Evolutionary conservation across 2,797 vertebrate species (phyloP).

Genomic region (Remorina albescens): DNA sequence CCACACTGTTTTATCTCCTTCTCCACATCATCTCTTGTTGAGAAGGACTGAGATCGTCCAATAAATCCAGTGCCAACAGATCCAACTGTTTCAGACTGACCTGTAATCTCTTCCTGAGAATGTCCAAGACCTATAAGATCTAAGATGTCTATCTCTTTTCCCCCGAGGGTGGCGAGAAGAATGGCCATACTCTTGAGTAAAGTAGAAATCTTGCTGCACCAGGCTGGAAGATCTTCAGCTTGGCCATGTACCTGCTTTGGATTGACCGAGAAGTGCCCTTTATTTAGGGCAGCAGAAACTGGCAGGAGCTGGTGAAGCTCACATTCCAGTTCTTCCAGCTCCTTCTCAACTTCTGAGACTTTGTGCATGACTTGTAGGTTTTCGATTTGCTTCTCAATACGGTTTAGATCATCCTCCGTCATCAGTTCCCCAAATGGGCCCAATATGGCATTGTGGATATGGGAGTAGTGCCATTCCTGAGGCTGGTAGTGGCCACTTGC

Average conservation of each 20-base stretch:
- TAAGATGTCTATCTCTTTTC: conserved; percentile 86
- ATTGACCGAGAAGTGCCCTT: conserved; percentile 88
- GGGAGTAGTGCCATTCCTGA: conserved; percentile 91
- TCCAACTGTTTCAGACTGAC: conserved; percentile 50
- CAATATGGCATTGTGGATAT: conserved; percentile 88
- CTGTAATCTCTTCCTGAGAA: conserved; percentile 71
- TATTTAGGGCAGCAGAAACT: conserved; percentile 83
- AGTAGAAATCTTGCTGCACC: conserved; percentile 90
- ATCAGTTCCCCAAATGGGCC: conserved; percentile 93
- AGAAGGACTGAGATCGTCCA: conserved; percentile 92
- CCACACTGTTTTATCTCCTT: conserved; percentile 94
- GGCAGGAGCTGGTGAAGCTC: conserved; percentile 90
- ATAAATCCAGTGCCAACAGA: conserved; percentile 74
- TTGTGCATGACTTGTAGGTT: conserved; percentile 96
- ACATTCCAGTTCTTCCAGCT: conserved; percentile 87
- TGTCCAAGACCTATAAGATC: conserved; percentile 85
- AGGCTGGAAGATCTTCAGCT: conserved; percentile 88
- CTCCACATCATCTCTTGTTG: conserved; percentile 90
- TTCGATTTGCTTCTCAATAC: conserved; percentile 95
- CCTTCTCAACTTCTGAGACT: conserved; percentile 89
- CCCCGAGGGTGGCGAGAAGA: conserved; percentile 87
- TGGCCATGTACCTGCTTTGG: conserved; percentile 90
- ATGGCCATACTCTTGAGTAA: conserved; percentile 90
- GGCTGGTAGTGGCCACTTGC: conserved; percentile 87
- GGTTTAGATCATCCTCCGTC: conserved; percentile 92